These are phyloP conservation scores for Eilema sororculum DNA, from an alignment of 2,888 invertebrate species.

Conservation along the genomic window DNA sequence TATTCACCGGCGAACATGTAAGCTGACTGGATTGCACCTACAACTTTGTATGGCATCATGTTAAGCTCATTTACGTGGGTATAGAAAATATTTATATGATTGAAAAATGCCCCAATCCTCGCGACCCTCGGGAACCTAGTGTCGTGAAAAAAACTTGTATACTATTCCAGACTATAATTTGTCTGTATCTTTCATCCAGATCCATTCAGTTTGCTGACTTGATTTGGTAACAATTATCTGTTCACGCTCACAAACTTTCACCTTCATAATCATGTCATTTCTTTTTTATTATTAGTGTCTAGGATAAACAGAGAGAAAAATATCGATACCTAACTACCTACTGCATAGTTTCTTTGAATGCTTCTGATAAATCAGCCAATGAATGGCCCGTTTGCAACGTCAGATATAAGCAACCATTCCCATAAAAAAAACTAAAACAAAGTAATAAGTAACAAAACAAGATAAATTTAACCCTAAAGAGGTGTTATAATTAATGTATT, in stretches of 20 bases:
- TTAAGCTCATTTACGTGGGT: no score
- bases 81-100: background rate
- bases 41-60: background rate
- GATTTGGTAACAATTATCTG: background rate
- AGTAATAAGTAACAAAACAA: constrained; percentile 81
- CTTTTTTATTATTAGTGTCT: background rate
- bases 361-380: background rate
- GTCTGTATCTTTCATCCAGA: background rate
- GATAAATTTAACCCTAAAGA: constrained; percentile 84
- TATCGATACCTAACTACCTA: background rate
- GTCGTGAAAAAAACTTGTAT: background rate
- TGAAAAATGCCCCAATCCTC: no score
- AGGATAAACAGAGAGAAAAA: no score
- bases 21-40: background rate
- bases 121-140: no score
- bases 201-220: background rate
- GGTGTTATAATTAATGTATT: constrained; percentile 85
- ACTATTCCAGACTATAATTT: background rate
- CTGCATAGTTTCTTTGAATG: background rate
- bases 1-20: constrained; percentile 20
- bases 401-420: constrained; percentile 38
- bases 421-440: constrained; percentile 56
- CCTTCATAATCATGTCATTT: background rate
- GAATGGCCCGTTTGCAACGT: constrained; percentile 30
- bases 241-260: background rate